Conservation (phyloP, 2,113 vertebrate genomes). For the Corydoras sp. region DNA sequence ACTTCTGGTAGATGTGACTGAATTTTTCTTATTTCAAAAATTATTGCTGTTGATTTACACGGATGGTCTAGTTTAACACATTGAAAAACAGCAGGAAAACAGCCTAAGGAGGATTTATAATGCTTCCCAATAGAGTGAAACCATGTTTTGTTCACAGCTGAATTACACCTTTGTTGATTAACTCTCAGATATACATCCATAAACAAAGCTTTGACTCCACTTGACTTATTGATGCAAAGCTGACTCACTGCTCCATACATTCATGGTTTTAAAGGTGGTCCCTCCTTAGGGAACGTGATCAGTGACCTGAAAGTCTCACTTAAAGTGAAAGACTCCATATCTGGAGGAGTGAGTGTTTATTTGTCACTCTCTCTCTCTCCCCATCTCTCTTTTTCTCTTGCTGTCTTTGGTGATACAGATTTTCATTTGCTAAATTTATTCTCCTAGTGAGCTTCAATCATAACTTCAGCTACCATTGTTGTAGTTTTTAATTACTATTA, state of each 20-base stretch:
- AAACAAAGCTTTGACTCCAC: slow-evolving; percentile 35
- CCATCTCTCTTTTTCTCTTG: slow-evolving; percentile 10
- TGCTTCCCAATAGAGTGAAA: too few relatives aligned
- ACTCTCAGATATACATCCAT: slow-evolving; percentile 37
- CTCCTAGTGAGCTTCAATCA: slow-evolving; percentile 8
- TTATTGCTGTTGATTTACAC: too few relatives aligned
- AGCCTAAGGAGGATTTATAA: too few relatives aligned
- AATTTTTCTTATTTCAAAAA: too few relatives aligned
- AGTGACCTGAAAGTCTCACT: slow-evolving; percentile 50
- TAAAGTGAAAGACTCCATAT: slow-evolving; percentile 47
- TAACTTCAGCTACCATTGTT: slow-evolving; percentile 1
- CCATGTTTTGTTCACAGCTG: slow-evolving; percentile 20
- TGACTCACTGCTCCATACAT: slow-evolving; percentile 37
- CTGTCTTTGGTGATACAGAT: slow-evolving; percentile 11
- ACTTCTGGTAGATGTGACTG: too few relatives aligned
- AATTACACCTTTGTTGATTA: slow-evolving; percentile 43
- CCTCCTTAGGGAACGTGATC: slow-evolving; percentile 40
- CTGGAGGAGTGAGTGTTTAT: slow-evolving; percentile 30
- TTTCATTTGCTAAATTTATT: slow-evolving; percentile 26
- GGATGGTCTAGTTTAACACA: too few relatives aligned
- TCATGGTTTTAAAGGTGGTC: slow-evolving; percentile 37
- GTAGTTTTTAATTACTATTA: slow-evolving; percentile 13
- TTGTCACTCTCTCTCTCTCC: slow-evolving; percentile 7
- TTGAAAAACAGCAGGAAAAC: too few relatives aligned
- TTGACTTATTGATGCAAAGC: slow-evolving; percentile 50